Evolutionary conservation across 37 sponge, comb jelly and placozoan genomes (phyloP), one percentile per base, ranked within the genome.

Genomic region (Beroe forskalii): DNA sequence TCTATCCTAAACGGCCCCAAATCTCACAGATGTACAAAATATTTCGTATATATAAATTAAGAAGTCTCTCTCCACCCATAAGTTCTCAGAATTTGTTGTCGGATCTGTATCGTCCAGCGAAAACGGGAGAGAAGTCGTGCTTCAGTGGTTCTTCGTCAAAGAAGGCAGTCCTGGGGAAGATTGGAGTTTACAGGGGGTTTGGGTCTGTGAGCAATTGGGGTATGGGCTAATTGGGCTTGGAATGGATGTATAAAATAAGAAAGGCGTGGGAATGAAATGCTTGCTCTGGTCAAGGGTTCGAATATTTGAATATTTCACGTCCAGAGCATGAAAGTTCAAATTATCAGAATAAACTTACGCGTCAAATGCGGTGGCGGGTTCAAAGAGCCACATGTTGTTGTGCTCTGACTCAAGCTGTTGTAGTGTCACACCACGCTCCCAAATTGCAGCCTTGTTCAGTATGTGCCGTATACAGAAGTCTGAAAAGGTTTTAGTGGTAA

Each of bases 401-500:
- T 69, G 72, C 32, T 69, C 72, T 36, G 33, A 32, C 32, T 69
- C 72, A 14, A 69, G 17, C 38, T 69, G 72, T 36, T 69, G 9
- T 20, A 69, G 72, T 6, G 72, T 69, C 32, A 69, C 38, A 35
- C 72, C 72, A 33, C 72, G 36, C 39, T 69, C 72, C 32, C 27
- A 12, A 32, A 69, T 17, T 19, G 27, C 32, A 3, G 38, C 72
- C 32, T 33, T 27, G 38, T 69, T 32, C 72, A 69, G 33, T 20
- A 36, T 69, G 39, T 69, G 27, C 6, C 72, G 72, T 31, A 69
- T 4, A 19, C 14, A 36, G 72, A 32, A 69, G 39, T 69, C 72
- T 69, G 38, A 32, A 69, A 35, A 28, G 60, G 9, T 9, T 55
- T 55, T 19, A 9, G 17, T 19, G 17, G 60, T 55, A 17, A 55